These are phyloP conservation scores for Aphodius sticticus DNA, from an alignment of 2,888 invertebrate species.

Conservation along the genomic window DNA sequence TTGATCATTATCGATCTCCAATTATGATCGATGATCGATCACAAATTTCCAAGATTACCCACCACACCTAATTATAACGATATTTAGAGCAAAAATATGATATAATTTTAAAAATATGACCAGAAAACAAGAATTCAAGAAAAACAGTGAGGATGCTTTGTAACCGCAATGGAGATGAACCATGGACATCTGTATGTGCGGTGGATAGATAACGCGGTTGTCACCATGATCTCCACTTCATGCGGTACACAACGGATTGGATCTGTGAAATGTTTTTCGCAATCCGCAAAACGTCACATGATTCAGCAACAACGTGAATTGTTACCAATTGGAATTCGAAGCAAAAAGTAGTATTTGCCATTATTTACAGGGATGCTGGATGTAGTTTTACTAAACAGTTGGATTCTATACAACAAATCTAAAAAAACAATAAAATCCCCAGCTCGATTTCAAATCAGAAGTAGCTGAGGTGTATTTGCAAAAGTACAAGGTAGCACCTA, in stretches of 20 bases:
- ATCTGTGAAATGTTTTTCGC: slow-evolving; percentile 37
- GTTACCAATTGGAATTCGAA: slow-evolving; percentile 38
- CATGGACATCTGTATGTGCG: slow-evolving; percentile 29
- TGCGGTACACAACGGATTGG: slow-evolving; percentile 40
- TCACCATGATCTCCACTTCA: slow-evolving; percentile 43
- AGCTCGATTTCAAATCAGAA: slow-evolving; percentile 34
- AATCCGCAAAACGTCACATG: slow-evolving; percentile 37
- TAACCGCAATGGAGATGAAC: slow-evolving; percentile 30
- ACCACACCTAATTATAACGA: no score
- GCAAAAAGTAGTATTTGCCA: slow-evolving; percentile 43
- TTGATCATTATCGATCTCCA: no score
- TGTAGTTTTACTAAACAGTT: slow-evolving; percentile 36
- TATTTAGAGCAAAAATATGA: slow-evolving; percentile 33
- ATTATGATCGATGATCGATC: no score
- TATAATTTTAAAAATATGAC: slow-evolving; percentile 41
- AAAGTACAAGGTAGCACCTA: slow-evolving; percentile 32
- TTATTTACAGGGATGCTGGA: slow-evolving; percentile 41
- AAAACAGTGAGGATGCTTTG: slow-evolving; percentile 33
- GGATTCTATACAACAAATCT: slow-evolving; percentile 27
- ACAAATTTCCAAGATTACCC: no score
- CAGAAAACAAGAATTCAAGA: slow-evolving; percentile 37
- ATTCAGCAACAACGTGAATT: slow-evolving; percentile 35
- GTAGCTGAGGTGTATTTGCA: slow-evolving; percentile 25
- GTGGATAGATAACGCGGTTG: slow-evolving; percentile 49
- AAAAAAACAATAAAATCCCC: slow-evolving; percentile 29